Evolutionary conservation across 35 echinoderm and acorn worm genomes (phyloP), one percentile per base, ranked within the genome.

Genomic region (Amphiura filiformis): DNA sequence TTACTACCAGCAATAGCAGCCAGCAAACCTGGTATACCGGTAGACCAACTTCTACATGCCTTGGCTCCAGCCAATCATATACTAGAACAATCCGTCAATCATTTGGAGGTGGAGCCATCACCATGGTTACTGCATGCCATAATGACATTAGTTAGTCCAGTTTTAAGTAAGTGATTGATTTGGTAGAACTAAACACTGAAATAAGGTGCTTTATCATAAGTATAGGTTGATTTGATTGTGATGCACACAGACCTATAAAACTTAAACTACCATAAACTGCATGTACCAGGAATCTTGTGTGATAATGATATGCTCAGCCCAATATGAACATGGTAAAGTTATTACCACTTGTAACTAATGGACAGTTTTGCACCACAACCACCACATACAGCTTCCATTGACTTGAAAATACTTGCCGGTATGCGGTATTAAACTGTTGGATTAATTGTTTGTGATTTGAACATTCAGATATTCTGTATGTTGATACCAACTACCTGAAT

Each of bases 61-160:
- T 75, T 90, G 11, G 31, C 87, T 1, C 88, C 93, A 56, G 47
- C 56, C 61, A 49, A 77, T 77, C 30, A 32, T 13, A 78, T 34
- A 65, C 76, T 35, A 39, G 65, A 39, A 20, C 47, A 76, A 75
- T 37, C 32, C 18, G 34, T 35, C 32, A 37, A 90, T 77, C 93
- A 90, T 39, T 49, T 94, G 38, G 82, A 44, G 34, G 93, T 86
- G n/a, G 82, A 89, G 75, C 42, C 87, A 83, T 90, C 93, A 76
- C 93, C 93, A 39, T 94, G 93, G 93, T 94, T 94, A 87, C 84
- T 94, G 35, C 87, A 90, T 86, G 84, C 93, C 12, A 37, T 90
- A 23, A 78, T 94, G 83, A 85, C 78, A 31, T 40, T 94, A 57
- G 88, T 89, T 35, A 56, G 49, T 44, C 88, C 93, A 18, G n/a